Percentiles rank a stretch among this genome's conserved stretches.
Evolutionary conservation across 2,888 invertebrate genomes (phyloP).

Genomic region (Sicus ferrugineus): DNA sequence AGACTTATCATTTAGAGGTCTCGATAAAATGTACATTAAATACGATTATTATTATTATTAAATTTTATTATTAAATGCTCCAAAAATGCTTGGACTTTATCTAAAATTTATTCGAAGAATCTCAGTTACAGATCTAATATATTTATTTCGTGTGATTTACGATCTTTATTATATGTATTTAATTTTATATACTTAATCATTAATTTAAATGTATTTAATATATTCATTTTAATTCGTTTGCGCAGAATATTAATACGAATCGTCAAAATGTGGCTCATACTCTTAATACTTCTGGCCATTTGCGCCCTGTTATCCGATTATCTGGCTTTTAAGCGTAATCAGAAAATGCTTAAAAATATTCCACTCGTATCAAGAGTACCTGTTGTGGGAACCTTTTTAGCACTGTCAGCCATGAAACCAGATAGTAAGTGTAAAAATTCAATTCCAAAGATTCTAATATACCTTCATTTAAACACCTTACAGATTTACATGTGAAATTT

Average conservation of each 20-base stretch:
- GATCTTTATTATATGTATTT: too few species aligned
- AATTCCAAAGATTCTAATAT: not conserved
- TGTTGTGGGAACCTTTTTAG: constrained; percentile 51
- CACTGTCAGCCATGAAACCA: constrained; percentile 51
- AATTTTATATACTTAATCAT: too few species aligned
- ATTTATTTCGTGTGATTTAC: too few species aligned
- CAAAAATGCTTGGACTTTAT: too few species aligned
- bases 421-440: constrained; percentile 50
- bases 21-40: too few species aligned
- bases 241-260: not conserved
- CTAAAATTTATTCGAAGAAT: too few species aligned
- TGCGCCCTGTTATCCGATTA: constrained; percentile 24
- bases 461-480: not conserved
- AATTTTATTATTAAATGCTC: too few species aligned
- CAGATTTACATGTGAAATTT: constrained; percentile 41
- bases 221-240: not conserved
- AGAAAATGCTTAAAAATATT: constrained; percentile 38
- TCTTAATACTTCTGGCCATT: constrained; percentile 15
- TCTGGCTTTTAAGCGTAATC: constrained; percentile 28
- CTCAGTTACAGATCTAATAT: too few species aligned
- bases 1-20: too few species aligned
- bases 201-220: too few species aligned
- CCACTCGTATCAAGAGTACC: constrained; percentile 55
- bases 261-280: constrained; percentile 59
- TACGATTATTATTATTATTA: too few species aligned